Evolutionary conservation across 2,888 invertebrate species (phyloP), one percentile per base, ranked within the genome.

Genomic region (Pollenia amentaria): DNA sequence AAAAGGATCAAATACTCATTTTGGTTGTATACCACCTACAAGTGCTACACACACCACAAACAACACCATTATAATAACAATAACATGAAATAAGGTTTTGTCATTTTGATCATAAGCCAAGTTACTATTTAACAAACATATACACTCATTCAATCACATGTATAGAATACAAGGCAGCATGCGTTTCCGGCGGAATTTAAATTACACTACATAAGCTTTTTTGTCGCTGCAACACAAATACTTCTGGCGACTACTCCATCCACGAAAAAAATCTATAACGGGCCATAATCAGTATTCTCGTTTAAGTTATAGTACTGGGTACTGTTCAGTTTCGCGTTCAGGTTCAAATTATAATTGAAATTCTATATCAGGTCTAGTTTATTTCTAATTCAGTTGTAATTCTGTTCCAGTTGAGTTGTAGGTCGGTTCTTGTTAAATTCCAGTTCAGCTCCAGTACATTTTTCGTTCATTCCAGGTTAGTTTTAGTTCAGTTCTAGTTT

Each of bases 1-100:
- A 89, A 89, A 89, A 78, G 89, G 88, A 89, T 89, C 89, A 89
- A 89, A 89, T 88, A 87, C 89, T 89, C 89, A 89, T 89, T 89
- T 89, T 79, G 88, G 80, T 83, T 84, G 83, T 81, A 83, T 84
- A 77, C 85, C 81, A 79, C 77, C 84, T 75, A 85, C 69, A 53
- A 64, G 46, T 51, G 62, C 57, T 51, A 75, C 72, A 62, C 55
- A 76, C 11, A 42, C 16, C 60, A 72, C 29, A 29, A 51, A n/a
- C 62, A 79, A 44, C 18, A 73, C 53, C 53, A 55, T 44, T 53
- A 69, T 69, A 73, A 64, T 77, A 70, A 62, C 69, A 64, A 67
- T 55, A 77, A 77, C 48, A 51, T 40, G 42, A 62, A 70, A 90
- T 89, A 90, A 90, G 81, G 80, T 79, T 87, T 80, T 85, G 85